Evolutionary conservation across 2,888 invertebrate species (phyloP), one percentile per base, ranked within the genome.

Genomic region (Volucella inflata): DNA sequence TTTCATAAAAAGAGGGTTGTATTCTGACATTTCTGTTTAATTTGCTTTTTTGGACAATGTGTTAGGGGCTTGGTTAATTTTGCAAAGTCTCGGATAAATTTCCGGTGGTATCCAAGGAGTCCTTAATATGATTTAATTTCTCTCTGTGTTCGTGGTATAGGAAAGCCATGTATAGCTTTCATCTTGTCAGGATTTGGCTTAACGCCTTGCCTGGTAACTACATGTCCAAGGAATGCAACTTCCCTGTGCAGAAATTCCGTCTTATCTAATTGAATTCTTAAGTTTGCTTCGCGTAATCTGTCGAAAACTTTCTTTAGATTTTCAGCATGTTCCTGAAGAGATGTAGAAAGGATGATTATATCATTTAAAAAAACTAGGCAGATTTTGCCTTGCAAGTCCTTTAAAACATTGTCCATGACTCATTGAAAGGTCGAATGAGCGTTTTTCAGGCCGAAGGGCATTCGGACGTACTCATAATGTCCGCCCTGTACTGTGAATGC

Each of bases 361-460:
- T 71, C 51, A 16, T 62, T 44, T 17, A 70, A 16, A 46, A 62
- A 72, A 4, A 67, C 53, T 4, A 53, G 17, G 16, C 67, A 53
- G 8, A 40, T 53, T 51, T 53, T 67, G 0, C 40, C 40, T 38
- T 42, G 8, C 4, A 67, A 21, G 14, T 67, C 42, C 10, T 21
- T 16, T 6, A 51, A 16, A 16, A 67, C 53, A 10, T 64, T 42
- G 14, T 42, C 53, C 67, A 67, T 67, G 40, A 51, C 53, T n/a
- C 67, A 4, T 44, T 67, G 53, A n/a, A 67, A 67, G 1, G 67
- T 67, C 4, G 42, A 67, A 38, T 51, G 67, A 11, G 53, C 53
- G 12, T 67, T 42, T 67, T 67, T 67, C 2, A 67, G 42, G 17
- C 67, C 53, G 8, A 67, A 67, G 14, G 53, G 53, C 67, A 67